phyloP scores from a whole-genome alignment of 1,140 invertebrate genomes.

The Cherax destructor region DNA sequence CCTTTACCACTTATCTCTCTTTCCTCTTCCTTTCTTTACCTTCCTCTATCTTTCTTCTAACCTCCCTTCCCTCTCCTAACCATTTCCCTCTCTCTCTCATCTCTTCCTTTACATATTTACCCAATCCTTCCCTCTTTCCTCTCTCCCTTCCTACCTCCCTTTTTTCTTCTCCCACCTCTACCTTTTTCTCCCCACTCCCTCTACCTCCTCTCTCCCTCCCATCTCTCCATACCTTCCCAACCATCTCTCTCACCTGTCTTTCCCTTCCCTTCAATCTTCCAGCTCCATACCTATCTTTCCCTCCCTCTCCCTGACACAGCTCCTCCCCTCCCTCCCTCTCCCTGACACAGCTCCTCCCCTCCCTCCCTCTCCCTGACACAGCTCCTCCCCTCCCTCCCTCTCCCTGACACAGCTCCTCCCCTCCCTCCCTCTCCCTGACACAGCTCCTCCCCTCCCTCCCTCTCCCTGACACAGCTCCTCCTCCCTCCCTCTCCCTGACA shows the following conservation, averaged over 20 bases:
- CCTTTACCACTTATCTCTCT: background rate
- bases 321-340: too few relatives aligned
- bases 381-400: background rate
- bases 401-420: too few relatives aligned
- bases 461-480: too few relatives aligned
- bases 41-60: too few relatives aligned
- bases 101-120: too few relatives aligned
- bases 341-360: too few relatives aligned
- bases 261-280: background rate
- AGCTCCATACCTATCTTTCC: too few relatives aligned
- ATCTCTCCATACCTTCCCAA: background rate
- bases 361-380: too few relatives aligned
- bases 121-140: background rate
- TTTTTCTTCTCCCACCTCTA: background rate
- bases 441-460: too few relatives aligned
- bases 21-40: background rate
- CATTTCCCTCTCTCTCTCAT: too few relatives aligned
- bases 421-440: too few relatives aligned
- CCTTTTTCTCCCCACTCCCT: background rate
- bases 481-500: background rate
- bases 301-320: background rate
- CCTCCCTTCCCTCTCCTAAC: too few relatives aligned
- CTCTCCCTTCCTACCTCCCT: background rate
- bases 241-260: background rate
- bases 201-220: background rate